phyloP scores from a whole-genome alignment of 1,140 invertebrate genomes.

The Drosophila sucinea region DNA sequence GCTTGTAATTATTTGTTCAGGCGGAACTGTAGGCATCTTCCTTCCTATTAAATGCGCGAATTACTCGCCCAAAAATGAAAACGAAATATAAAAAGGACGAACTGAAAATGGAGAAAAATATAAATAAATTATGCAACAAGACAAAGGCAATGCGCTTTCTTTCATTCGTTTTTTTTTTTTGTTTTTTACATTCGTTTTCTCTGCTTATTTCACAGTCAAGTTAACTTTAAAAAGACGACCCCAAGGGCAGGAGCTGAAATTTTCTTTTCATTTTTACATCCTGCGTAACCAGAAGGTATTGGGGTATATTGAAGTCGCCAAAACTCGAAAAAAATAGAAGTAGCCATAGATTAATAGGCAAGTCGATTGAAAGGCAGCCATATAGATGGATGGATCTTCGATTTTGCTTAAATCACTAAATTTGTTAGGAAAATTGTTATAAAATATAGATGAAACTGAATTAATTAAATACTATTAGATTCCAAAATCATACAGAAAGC shows the following conservation, averaged over 20 bases:
- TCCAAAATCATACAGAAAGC: too few species aligned
- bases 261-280: slow-evolving; percentile 26
- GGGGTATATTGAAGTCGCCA: background rate
- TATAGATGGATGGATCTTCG: too few species aligned
- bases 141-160: slow-evolving; percentile 72
- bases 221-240: slow-evolving; percentile 66
- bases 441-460: too few species aligned
- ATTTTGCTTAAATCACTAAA: too few species aligned
- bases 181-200: slow-evolving; percentile 43
- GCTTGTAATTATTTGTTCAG: slow-evolving; percentile 74
- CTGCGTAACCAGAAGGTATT: background rate
- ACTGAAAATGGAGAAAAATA: slow-evolving; percentile 58
- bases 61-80: slow-evolving; percentile 23
- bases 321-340: background rate
- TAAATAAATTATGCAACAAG: slow-evolving; percentile 76
- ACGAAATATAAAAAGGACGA: background rate
- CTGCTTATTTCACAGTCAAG: slow-evolving; percentile 78
- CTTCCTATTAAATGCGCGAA: slow-evolving; percentile 46
- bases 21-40: slow-evolving; percentile 66
- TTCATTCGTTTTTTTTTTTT: slow-evolving; percentile 22
- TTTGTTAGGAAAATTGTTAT: too few species aligned
- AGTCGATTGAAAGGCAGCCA: too few species aligned
- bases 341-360: too few species aligned
- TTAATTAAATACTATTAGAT: too few species aligned
- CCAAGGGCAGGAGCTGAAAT: slow-evolving; percentile 21